Conservation (phyloP, 2,113 vertebrate species). For the Halcyon malimbica region DNA sequence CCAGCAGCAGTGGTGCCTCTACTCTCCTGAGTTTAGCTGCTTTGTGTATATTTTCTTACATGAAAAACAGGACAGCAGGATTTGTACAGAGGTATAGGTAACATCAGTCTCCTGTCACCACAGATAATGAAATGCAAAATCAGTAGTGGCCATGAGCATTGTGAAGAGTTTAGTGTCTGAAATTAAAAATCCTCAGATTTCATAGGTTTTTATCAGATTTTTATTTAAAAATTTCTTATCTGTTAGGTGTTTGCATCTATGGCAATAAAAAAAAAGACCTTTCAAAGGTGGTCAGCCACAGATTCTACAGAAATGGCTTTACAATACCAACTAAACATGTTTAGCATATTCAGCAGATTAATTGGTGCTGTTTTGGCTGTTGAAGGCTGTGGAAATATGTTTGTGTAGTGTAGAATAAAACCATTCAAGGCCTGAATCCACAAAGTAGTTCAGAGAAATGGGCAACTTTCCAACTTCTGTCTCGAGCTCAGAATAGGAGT, state of each 20-base stretch:
- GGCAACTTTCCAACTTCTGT: neutral
- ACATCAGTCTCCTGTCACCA: neutral
- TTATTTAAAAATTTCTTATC: neutral
- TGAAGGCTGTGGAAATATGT: neutral
- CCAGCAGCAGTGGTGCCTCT: neutral
- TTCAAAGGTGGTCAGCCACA: neutral
- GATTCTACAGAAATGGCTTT: neutral
- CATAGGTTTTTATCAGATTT: neutral
- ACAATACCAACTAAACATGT: neutral
- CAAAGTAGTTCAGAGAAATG: neutral
- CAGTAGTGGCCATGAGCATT: neutral
- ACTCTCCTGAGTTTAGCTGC: neutral
- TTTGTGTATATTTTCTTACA: rapidly evolving
- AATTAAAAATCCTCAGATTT: neutral
- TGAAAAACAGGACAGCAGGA: neutral
- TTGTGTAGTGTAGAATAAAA: neutral
- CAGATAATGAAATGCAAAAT: neutral
- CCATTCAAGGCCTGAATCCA: neutral
- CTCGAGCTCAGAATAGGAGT: neutral
- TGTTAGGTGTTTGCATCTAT: neutral
- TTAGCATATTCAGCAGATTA: neutral
- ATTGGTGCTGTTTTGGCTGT: neutral
- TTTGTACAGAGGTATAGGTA: neutral
- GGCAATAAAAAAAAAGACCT: neutral
- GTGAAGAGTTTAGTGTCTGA: neutral